Evolutionary conservation across 2,797 vertebrate genomes (phyloP), one percentile per base, ranked within the genome.

Genomic region (Oophaga sylvatica): DNA sequence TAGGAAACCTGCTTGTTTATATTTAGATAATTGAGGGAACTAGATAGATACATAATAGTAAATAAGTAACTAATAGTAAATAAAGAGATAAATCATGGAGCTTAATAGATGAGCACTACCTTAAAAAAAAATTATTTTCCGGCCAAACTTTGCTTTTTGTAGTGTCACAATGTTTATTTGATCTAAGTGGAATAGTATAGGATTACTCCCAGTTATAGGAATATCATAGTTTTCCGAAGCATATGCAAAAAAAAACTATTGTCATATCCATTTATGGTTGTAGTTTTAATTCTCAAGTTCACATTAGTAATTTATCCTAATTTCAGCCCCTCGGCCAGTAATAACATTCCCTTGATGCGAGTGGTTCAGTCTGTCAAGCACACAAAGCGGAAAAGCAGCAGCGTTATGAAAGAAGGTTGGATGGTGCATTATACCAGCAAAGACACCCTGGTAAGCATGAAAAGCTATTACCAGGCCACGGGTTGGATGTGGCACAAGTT

Each of bases 401-500:
- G 94, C 2, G 97, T 97, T 71, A 95, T 98, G 96, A 98, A 99
- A 91, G 98, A 99, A 90, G 97, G 98, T 2, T 99, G 98, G 98
- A 97, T 99, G 95, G 98, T 99, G 89, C 98, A 99, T 92, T 99
- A 96, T 92, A 99, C 97, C 91, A 99, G 96, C 94, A 98, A 97
- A 90, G 98, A 99, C 88, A 95, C 95, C 0, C 92, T 99, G 96
- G 98, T 99, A 95, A 95, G 96, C 89, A 71, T 1, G 41, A 2
- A 0, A 7, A 26, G 9, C 57, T 16, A 59, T 16, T 15, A 16
- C 12, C 57, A 59, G 57, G 10, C 57, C 16, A 59, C 57, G 2
- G 57, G 11, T 11, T 20, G 60, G 6, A 1, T 22, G 19, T 22
- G 19, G 7, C 6, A 60, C 8, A 9, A 9, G 62, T 10, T 20